Percentiles rank a stretch among this genome's conserved stretches.
Evolutionary conservation across 2,113 vertebrate genomes (phyloP).

Genomic region (Sterna hirundo): DNA sequence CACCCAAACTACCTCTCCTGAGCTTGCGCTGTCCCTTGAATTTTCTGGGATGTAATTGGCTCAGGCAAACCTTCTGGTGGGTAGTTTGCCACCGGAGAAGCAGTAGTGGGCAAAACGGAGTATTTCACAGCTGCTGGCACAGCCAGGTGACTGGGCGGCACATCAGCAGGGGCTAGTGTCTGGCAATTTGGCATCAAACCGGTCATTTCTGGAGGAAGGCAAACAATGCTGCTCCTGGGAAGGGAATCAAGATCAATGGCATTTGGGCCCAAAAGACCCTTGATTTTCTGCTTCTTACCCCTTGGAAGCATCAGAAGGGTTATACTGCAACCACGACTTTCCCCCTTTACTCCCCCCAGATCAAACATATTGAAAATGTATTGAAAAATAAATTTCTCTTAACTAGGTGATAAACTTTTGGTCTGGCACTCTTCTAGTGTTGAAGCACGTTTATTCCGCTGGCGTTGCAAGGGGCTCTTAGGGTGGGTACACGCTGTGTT

Average conservation of each 20-base stretch:
- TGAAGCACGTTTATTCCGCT: background rate
- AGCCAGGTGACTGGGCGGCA: background rate
- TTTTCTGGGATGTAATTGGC: background rate
- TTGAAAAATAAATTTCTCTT: background rate
- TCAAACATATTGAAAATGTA: background rate
- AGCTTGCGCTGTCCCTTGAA: background rate
- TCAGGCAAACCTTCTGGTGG: background rate
- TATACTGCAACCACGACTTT: background rate
- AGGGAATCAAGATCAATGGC: background rate
- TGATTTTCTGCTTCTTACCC: background rate
- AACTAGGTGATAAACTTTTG: background rate
- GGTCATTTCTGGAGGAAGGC: background rate
- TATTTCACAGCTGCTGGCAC: background rate
- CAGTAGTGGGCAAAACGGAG: background rate
- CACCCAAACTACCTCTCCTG: background rate
- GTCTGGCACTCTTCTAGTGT: background rate
- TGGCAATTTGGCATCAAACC: background rate
- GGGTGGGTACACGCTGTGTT: accelerated
- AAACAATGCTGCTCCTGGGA: background rate
- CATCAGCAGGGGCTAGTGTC: background rate
- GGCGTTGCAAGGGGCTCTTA: background rate
- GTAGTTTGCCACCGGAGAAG: background rate
- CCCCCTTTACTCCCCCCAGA: background rate
- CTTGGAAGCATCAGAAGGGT: background rate
- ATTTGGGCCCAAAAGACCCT: background rate